Evolutionary conservation across 2,113 vertebrate genomes (phyloP).

Genomic region (Protobothrops mucrosquamatus): DNA sequence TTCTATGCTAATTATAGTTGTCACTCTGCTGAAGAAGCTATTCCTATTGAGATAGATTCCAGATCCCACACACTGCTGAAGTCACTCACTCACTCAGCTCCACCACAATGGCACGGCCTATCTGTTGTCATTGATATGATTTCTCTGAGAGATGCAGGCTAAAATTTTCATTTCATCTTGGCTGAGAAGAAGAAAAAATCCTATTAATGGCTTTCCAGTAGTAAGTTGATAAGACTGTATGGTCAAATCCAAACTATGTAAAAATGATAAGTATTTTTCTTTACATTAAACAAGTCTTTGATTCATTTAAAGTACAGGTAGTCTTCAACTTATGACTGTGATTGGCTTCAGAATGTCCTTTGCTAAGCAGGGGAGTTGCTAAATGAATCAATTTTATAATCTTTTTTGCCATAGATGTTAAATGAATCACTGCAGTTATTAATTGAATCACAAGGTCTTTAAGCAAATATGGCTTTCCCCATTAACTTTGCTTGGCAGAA

Average conservation of each 20-base stretch:
- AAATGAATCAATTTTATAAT: not conserved
- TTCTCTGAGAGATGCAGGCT: conserved; percentile 25
- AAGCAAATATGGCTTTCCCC: not conserved
- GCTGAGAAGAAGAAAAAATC: conserved; percentile 33
- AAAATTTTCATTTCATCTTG: conserved; percentile 20
- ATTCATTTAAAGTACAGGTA: not conserved
- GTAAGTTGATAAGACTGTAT: not conserved
- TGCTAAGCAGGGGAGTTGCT: not conserved
- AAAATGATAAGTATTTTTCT: conserved; percentile 4
- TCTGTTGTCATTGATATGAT: conserved; percentile 6
- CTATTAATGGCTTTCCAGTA: not conserved
- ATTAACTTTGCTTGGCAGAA: not conserved
- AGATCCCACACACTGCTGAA: conserved; percentile 42
- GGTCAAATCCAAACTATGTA: not conserved
- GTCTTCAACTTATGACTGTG: not conserved
- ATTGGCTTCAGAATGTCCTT: not conserved
- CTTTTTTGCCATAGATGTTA: not conserved
- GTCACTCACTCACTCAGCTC: conserved; percentile 28
- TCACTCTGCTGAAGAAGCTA: conserved; percentile 55
- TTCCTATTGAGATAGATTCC: conserved; percentile 54
- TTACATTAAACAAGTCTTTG: not conserved
- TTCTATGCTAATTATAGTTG: conserved; percentile 62
- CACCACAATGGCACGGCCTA: conserved; percentile 12
- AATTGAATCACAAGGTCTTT: not conserved
- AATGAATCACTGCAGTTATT: not conserved